Conservation (phyloP, 2,797 vertebrate species). For the Molossus alvarezi region DNA sequence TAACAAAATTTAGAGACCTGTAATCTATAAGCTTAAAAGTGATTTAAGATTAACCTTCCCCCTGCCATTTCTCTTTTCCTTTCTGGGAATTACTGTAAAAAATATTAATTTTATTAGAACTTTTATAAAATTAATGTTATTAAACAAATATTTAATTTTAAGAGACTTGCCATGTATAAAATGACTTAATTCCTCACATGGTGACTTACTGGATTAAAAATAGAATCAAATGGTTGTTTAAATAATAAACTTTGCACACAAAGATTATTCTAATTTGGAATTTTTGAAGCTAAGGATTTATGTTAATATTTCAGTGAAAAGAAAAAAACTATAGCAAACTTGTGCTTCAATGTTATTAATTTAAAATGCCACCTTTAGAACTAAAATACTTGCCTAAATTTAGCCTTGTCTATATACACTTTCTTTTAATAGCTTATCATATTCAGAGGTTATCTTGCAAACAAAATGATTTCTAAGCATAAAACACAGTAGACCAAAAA, state of each 20-base stretch:
- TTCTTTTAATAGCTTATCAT: neutral
- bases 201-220: neutral
- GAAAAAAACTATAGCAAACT: slow-evolving; percentile 39
- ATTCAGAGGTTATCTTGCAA: slow-evolving; percentile 37
- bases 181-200: neutral
- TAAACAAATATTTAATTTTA: slow-evolving; percentile 47
- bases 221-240: slow-evolving; percentile 28
- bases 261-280: slow-evolving; percentile 11
- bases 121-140: slow-evolving; percentile 50
- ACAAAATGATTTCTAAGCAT: slow-evolving; percentile 59
- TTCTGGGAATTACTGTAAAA: neutral
- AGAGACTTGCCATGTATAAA: slow-evolving; percentile 3
- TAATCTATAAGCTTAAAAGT: neutral
- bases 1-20: slow-evolving; percentile 22
- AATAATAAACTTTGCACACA: slow-evolving; percentile 23
- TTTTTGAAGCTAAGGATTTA: slow-evolving; percentile 36
- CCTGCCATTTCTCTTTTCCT: neutral
- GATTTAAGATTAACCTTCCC: neutral
- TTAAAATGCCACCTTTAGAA: slow-evolving; percentile 41
- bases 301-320: slow-evolving; percentile 48
- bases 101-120: neutral
- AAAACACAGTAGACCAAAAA: neutral
- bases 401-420: neutral
- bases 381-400: neutral
- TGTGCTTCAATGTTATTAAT: slow-evolving; percentile 46